These are phyloP conservation scores for Cyaniris semiargus DNA, from an alignment of 2,888 invertebrate species.

Conservation along the genomic window DNA sequence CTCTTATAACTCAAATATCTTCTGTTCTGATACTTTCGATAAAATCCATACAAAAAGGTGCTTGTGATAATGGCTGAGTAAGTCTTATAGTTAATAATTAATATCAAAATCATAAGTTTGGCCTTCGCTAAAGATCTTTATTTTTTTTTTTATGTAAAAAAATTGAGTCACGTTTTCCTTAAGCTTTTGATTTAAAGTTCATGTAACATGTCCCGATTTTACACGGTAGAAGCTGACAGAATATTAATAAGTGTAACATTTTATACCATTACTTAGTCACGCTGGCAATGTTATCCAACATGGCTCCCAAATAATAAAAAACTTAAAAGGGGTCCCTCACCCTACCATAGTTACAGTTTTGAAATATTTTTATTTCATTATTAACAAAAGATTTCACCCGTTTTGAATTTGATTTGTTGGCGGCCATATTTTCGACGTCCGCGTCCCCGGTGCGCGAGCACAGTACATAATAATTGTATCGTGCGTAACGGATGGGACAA, in stretches of 20 bases:
- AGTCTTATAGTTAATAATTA: too few relatives aligned
- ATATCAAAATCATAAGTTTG: too few relatives aligned
- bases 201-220: slow-evolving; percentile 11
- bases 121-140: too few relatives aligned
- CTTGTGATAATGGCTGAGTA: too few relatives aligned
- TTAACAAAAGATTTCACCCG: slow-evolving; percentile 78
- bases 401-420: slow-evolving; percentile 76
- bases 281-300: slow-evolving; percentile 71
- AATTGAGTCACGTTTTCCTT: background rate
- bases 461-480: slow-evolving; percentile 50
- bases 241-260: slow-evolving; percentile 22
- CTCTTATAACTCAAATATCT: too few relatives aligned
- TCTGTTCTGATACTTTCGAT: too few relatives aligned
- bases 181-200: slow-evolving; percentile 1
- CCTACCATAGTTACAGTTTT: slow-evolving; percentile 57
- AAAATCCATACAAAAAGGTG: too few relatives aligned
- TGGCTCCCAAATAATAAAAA: slow-evolving; percentile 53
- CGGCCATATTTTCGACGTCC: slow-evolving; percentile 67
- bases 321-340: slow-evolving; percentile 43
- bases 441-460: slow-evolving; percentile 51
- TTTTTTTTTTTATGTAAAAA: too few relatives aligned
- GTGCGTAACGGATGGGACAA: slow-evolving; percentile 56
- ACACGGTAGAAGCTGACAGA: slow-evolving; percentile 16
- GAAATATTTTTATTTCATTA: slow-evolving; percentile 76
- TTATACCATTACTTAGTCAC: slow-evolving; percentile 55